phyloP scores from a whole-genome alignment of 1,140 invertebrate genomes.

The Ditylenchus dipsaci region DNA sequence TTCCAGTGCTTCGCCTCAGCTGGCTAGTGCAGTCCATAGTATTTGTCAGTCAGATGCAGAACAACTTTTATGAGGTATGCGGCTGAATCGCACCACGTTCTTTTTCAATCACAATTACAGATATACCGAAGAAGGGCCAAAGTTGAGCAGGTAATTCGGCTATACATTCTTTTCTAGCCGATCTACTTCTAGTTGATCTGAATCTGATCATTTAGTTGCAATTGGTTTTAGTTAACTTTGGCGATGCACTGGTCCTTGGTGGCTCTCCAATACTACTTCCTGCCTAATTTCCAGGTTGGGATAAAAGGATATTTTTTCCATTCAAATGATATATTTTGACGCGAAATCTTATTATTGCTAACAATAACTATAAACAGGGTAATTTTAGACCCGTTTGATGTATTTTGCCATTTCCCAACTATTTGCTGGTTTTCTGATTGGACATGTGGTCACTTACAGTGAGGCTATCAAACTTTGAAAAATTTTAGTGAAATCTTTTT shows the following conservation, averaged over 20 bases:
- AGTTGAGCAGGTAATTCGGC: conserved; percentile 37
- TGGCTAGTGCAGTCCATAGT: conserved; percentile 55
- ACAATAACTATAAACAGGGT: no score
- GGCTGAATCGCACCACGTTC: background rate
- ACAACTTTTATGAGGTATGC: conserved; percentile 44
- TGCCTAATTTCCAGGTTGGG: conserved; percentile 48
- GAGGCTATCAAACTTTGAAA: no score
- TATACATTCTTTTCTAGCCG: no score
- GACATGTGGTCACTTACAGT: conserved; percentile 56
- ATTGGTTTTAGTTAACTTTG: conserved; percentile 16
- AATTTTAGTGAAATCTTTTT: no score
- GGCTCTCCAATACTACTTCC: conserved; percentile 45
- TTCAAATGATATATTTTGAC: no score
- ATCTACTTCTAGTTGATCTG: no score
- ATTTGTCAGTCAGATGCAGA: conserved; percentile 50
- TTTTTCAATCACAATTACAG: conserved; percentile 23
- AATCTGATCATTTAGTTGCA: no score
- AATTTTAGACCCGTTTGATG: conserved; percentile 31
- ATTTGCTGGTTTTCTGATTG: conserved; percentile 52
- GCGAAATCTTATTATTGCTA: no score
- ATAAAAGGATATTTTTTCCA: no score
- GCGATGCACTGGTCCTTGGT: conserved; percentile 51
- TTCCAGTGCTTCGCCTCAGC: conserved; percentile 42
- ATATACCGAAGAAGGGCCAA: conserved; percentile 36
- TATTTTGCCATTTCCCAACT: conserved; percentile 50